Evolutionary conservation across 2,888 invertebrate species (phyloP), one percentile per base, ranked within the genome.

Genomic region (Barypeithes pellucidus): DNA sequence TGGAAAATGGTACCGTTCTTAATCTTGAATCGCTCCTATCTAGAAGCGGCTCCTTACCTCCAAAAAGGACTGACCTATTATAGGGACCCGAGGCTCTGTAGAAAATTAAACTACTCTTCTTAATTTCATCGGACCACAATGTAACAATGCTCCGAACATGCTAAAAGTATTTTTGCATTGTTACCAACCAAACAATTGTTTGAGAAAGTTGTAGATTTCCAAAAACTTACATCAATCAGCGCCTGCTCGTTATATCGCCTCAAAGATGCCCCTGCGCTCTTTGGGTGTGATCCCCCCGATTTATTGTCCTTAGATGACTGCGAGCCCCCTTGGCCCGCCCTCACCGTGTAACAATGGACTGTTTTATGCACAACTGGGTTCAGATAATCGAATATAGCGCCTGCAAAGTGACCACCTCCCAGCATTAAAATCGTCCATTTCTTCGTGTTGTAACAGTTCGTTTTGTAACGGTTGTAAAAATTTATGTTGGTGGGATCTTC

Each of bases 371-470:
- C 87, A 80, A 88, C 86, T 68, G 86, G 87, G 81, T 50, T 71
- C 16, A 67, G 47, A 63, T 63, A 39, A 54, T 88, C 83, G 81
- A 93, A 94, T 43, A 94, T 86, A 14, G 91, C 93, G 1, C 90
- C 94, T 22, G 94, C 93, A 86, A 94, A 94, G 84, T 94, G 94
- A 0, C 96, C 96, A 3, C 95, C 95, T 0, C 94, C 94, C 39
- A 95, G 87, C 93, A 96, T 93, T 61, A 96, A 85, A 7, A 96
- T 87, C 0, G 92, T 91, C 94, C 94, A 95, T 73, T 82, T 79
- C 79, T 69, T 81, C 80, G 72, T 86, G 80, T 78, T 82, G 75
- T 57, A 80, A 75, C 67, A 87, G 76, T 73, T 88, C 75, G 66
- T 83, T 73, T 61, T 82, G 67, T 68, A 75, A 18, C 80, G 79